Evolutionary conservation across 2,797 vertebrate genomes (phyloP), one percentile per base, ranked within the genome.

Genomic region (Lophius americanus): DNA sequence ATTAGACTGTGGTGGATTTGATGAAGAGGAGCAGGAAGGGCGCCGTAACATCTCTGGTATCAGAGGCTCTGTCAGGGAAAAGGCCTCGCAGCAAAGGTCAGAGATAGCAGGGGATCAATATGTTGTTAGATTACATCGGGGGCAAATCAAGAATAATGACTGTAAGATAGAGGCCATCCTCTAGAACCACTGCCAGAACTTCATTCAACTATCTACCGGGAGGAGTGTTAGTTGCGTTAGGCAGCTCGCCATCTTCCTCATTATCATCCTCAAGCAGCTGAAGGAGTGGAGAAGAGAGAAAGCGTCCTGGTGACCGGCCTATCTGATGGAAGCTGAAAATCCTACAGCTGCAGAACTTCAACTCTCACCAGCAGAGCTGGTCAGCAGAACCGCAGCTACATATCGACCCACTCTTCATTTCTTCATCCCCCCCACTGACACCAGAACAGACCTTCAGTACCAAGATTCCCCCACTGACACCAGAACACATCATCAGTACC

Each of bases 101-200:
- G 71, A 59, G 65, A 79, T 61, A 70, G 69, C 73, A 69, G 64
- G 67, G 65, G 65, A 91, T 92, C 68, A 73, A 91, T 91, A 75
- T 88, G 87, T 88, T 90, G 86, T 88, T 92, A 88, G 91, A 89
- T 88, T 83, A 86, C 84, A 89, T 88, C 92, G 88, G 73, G 68
- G 73, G 57, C 70, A 87, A 92, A 92, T 89, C 83, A 88, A 87
- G 83, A 92, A 77, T 91, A 89, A 92, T 85, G 88, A 85, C 82
- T 55, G 13, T 68, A 83, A 90, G 75, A 63, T 73, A 81, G 70
- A 75, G 70, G 61, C 78, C 78, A 81, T 90, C 79, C 81, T 73
- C 87, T 75, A 76, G 81, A 60, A 68, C 57, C 64, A 68, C 67
- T 60, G 76, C 70, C 69, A 49, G 55, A 76, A 76, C 62, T 75